Evolutionary conservation across 1,140 invertebrate genomes (phyloP).

Genomic region (Euschistus heros): DNA sequence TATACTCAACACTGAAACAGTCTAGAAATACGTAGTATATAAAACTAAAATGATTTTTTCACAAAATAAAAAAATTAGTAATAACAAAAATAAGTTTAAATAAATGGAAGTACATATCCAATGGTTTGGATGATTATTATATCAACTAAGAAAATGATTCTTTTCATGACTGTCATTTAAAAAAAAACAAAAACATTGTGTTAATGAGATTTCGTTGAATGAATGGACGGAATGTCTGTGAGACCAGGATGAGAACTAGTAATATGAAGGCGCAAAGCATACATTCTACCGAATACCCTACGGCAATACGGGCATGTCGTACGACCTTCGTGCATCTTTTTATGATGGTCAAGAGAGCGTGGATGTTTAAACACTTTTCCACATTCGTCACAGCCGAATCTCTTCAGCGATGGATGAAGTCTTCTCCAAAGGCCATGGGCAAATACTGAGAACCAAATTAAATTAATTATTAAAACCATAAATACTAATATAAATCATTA

Average conservation of each 20-base stretch:
- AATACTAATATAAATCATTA: not conserved
- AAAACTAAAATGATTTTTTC: too few relatives aligned
- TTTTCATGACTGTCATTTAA: too few relatives aligned
- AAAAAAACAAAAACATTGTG: too few relatives aligned
- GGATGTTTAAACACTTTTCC: conserved; percentile 66
- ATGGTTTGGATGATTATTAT: too few relatives aligned
- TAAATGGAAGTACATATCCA: too few relatives aligned
- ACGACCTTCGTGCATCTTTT: conserved; percentile 63
- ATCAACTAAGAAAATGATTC: too few relatives aligned
- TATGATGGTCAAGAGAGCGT: conserved; percentile 61
- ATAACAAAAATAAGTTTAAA: too few relatives aligned
- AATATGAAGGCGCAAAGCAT: conserved; percentile 33
- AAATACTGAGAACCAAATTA: conserved; percentile 18
- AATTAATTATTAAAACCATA: not conserved
- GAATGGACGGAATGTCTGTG: conserved; percentile 13
- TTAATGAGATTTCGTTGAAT: conserved; percentile 8
- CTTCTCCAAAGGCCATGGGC: conserved; percentile 24
- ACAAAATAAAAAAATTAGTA: too few relatives aligned
- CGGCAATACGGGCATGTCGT: conserved; percentile 51
- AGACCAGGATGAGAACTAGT: conserved; percentile 23
- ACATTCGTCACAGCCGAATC: conserved; percentile 46
- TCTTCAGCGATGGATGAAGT: conserved; percentile 24
- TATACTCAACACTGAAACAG: too few relatives aligned
- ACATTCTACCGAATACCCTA: conserved; percentile 48
- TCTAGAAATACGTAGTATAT: too few relatives aligned